phyloP scores from a whole-genome alignment of 2,797 vertebrate genomes.

The Falco berigora region DNA sequence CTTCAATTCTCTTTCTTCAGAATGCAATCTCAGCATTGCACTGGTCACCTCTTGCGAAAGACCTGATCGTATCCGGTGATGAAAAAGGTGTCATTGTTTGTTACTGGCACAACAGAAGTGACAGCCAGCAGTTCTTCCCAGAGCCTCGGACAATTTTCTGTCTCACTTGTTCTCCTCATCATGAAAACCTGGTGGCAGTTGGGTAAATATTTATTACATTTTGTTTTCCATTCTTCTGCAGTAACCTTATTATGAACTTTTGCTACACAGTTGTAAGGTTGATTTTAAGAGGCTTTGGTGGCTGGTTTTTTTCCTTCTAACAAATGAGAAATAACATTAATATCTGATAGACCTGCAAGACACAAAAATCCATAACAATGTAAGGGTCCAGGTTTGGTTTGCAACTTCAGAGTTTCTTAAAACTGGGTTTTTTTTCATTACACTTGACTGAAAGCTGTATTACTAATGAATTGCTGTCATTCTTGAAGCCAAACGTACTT shows the following conservation, averaged over 20 bases:
- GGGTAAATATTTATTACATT: conserved; percentile 74
- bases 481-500: background rate
- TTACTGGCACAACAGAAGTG: conserved; percentile 86
- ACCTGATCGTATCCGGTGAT: conserved; percentile 89
- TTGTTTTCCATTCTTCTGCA: background rate
- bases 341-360: background rate
- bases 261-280: rapidly evolving
- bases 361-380: background rate
- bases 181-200: conserved; percentile 84
- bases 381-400: background rate
- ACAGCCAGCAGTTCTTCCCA: conserved; percentile 86
- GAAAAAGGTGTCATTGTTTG: conserved; percentile 90
- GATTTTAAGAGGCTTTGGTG: background rate
- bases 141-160: conserved; percentile 90
- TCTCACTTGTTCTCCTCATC: conserved; percentile 89
- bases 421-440: background rate
- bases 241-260: background rate
- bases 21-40: conserved; percentile 82
- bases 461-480: background rate
- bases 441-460: background rate
- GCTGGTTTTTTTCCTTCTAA: background rate
- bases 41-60: conserved; percentile 90
- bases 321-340: background rate
- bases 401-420: background rate
- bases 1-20: conserved; percentile 65